Conservation (phyloP, 2,113 vertebrate species). For the Puffinus mauretanicus region DNA sequence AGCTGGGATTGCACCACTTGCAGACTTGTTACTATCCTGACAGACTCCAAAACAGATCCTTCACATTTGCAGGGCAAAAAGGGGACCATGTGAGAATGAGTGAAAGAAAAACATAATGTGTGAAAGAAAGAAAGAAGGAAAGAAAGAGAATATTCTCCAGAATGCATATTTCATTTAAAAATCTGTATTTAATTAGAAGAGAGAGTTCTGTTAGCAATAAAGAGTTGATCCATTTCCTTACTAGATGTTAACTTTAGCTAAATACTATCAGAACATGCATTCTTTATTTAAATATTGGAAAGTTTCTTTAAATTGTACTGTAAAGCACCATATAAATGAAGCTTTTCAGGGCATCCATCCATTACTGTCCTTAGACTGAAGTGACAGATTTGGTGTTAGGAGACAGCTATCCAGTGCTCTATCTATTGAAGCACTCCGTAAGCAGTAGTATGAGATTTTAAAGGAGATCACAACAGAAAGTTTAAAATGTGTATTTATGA, state of each 20-base stretch:
- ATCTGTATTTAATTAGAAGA: background rate
- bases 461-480: background rate
- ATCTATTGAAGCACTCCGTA: background rate
- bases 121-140: background rate
- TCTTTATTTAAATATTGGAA: background rate
- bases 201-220: background rate
- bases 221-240: background rate
- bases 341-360: background rate
- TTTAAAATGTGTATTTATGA: background rate
- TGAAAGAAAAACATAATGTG: background rate
- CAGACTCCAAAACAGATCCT: background rate
- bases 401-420: background rate
- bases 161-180: background rate
- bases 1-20: background rate
- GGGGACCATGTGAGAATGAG: background rate
- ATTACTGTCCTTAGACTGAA: background rate
- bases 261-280: background rate
- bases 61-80: background rate
- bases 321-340: background rate
- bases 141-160: background rate
- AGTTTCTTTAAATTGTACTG: background rate
- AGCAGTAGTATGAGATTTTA: background rate
- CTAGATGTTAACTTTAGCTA: background rate
- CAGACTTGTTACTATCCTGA: background rate
- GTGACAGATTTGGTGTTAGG: background rate